A percentile compares a stretch with the other conserved stretches of the same genome.
phyloP scores from a whole-genome alignment of 2,888 invertebrate species.

The Silvanus unidentatus region DNA sequence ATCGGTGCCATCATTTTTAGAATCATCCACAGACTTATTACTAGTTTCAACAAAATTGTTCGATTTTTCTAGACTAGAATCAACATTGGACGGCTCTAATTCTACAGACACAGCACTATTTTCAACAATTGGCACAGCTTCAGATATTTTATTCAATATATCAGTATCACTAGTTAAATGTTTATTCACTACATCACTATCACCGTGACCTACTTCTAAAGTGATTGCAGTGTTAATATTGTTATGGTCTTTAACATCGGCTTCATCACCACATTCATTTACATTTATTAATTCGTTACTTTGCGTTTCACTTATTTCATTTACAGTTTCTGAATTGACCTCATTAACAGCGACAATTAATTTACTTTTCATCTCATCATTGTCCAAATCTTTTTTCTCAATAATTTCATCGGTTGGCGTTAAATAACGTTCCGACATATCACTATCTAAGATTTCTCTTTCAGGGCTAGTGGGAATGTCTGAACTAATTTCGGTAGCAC shows the following conservation, averaged over 20 bases:
- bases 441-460: slow-evolving; percentile 59
- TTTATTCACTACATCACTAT: slow-evolving; percentile 28
- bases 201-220: slow-evolving; percentile 10
- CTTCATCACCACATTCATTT: slow-evolving; percentile 17
- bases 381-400: slow-evolving; percentile 35
- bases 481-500: slow-evolving; percentile 46
- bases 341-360: slow-evolving; percentile 14
- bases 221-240: slow-evolving; percentile 9
- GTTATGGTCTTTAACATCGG: slow-evolving; percentile 7
- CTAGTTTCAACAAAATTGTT: slow-evolving; percentile 27
- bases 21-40: slow-evolving; percentile 17
- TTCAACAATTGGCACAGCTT: slow-evolving; percentile 42
- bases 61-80: slow-evolving; percentile 40
- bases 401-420: slow-evolving; percentile 57
- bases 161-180: slow-evolving; percentile 31
- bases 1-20: slow-evolving; percentile 24
- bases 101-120: slow-evolving; percentile 49
- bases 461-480: slow-evolving; percentile 42
- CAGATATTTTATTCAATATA: slow-evolving; percentile 31
- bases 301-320: slow-evolving; percentile 6
- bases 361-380: slow-evolving; percentile 13
- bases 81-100: slow-evolving; percentile 48
- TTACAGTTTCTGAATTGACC: slow-evolving; percentile 2
- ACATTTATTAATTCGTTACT: slow-evolving; percentile 6
- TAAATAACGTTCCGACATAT: slow-evolving; percentile 62